Evolutionary conservation across 2,888 invertebrate genomes (phyloP).

Genomic region (Thera obeliscata): DNA sequence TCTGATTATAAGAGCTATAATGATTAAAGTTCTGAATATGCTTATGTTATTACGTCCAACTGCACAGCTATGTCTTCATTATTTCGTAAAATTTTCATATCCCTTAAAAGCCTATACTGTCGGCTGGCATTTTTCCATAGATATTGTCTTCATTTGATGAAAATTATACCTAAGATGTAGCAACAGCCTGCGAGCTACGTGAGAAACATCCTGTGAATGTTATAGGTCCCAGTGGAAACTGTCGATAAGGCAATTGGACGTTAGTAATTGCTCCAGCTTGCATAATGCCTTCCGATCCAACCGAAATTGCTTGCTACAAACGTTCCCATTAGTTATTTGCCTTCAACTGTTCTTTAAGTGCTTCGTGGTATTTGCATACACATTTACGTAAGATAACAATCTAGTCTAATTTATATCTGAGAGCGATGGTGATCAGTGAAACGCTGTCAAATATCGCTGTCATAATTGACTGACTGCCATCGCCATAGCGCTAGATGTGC

Average conservation of each 20-base stretch:
- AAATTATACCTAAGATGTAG: neutral
- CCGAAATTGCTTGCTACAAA: slow-evolving; percentile 29
- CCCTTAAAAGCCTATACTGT: too few relatives aligned
- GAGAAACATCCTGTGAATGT: slow-evolving; percentile 22
- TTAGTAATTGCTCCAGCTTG: slow-evolving; percentile 32
- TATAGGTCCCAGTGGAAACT: slow-evolving; percentile 25
- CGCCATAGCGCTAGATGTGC: too few relatives aligned
- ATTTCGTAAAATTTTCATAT: too few relatives aligned
- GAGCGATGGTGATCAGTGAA: too few relatives aligned
- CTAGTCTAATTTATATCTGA: neutral
- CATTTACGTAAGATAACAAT: neutral
- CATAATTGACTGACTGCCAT: too few relatives aligned
- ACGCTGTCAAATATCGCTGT: too few relatives aligned
- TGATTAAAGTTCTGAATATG: too few relatives aligned
- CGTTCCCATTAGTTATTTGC: slow-evolving; percentile 5
- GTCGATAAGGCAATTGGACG: slow-evolving; percentile 27
- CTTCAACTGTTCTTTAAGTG: slow-evolving; percentile 9
- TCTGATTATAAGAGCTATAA: too few relatives aligned
- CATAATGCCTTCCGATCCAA: slow-evolving; percentile 25
- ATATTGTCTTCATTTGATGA: too few relatives aligned
- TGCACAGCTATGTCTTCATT: too few relatives aligned
- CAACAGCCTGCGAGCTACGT: slow-evolving; percentile 5
- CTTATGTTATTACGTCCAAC: too few relatives aligned
- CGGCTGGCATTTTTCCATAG: too few relatives aligned
- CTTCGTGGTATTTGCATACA: neutral